Evolutionary conservation across 2,888 invertebrate species (phyloP), one percentile per base, ranked within the genome.

Genomic region (Marronus borbonicus): DNA sequence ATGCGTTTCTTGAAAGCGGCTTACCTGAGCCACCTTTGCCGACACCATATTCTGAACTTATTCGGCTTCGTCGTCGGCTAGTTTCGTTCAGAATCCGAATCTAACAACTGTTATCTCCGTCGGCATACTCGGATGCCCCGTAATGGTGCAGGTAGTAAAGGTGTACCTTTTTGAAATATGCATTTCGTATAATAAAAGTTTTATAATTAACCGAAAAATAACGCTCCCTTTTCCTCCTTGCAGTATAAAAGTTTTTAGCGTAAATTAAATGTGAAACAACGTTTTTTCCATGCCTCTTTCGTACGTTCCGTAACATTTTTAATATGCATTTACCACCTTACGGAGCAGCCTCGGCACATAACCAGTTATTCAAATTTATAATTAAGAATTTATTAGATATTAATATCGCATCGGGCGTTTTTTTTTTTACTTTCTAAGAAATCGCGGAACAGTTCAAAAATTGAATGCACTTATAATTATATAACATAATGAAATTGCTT

Each of bases 31-130:
- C 70, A 70, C 70, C 70, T 70, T 70, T 70, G 17, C 55, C n/a
- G 70, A 36, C 70, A 70, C 70, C 70, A 70, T 70, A 36, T 58
- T 70, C 70, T 70, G 36, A 70, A 70, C 70, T 70, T 70, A 70
- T 58, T 70, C 70, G 70, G 55, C 58, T 70, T 31, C n/a, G 5
- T n/a, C 36, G 31, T 70, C 70, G 70, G 70, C 70, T 24, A 36
- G 55, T 31, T 70, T 36, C 70, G 70, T 70, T 39, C n/a, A 17
- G 36, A 39, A 5, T 20, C 70, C 50, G 49, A 36, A 14, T 20
- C 17, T 28, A 70, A 70, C 70, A 70, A 70, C 70, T 70, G 70
- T 70, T 70, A 70, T 70, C 55, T 70, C 58, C 55, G 31, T 10
- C 36, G 55, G 7, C 44, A 44, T 44, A 44, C 44, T 44, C 44